Evolutionary conservation across 2,797 vertebrate species (phyloP), one percentile per base, ranked within the genome.

Genomic region (Microcaecilia unicolor): DNA sequence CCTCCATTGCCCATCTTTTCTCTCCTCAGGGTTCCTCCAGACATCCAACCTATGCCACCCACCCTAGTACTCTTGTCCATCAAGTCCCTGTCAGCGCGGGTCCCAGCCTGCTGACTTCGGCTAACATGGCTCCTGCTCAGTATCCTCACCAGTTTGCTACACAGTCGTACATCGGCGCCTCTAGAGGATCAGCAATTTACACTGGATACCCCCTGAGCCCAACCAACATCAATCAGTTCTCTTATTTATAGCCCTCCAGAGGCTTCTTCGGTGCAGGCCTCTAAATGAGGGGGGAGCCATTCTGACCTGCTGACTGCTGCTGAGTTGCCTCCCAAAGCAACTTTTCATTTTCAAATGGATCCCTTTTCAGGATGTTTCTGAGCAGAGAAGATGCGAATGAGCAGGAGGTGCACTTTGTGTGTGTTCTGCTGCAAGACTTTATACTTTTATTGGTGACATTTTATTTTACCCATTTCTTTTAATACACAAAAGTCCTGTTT

Each of bases 161-260:
- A 38, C 90, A 89, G 72, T 80, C 91, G 28, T 96, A 92, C 67
- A 80, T 86, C 41, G 80, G 80, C 70, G 81, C 84, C 64, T 87
- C 86, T 52, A 85, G 88, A 67, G 80, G 90, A 34, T 76, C 74
- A 31, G 72, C 92, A 54, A 87, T 93, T 44, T 98, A 96, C 74
- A 80, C 83, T 61, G 86, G 91, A 65, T 98, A 92, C 64, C 91
- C 87, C 44, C 83, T 98, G 41, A 99, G 94, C 69, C 94, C 93
- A 28, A 82, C 90, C 18, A 98, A 97, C 71, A 87, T 93, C 67
- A 91, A 85, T 81, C 92, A 93, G 76, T 97, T 89, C 61, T 91
- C 91, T 2, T 98, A 89, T 80, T 82, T 95, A 76, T 97, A 82
- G 72, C 44, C 55, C 29, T 37, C 26, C 44, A n/a, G n/a, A 47